Percentiles rank a stretch among this genome's conserved stretches.
Conservation (phyloP, 2,888 invertebrate genomes). For the Caenorhabditis becei region DNA sequence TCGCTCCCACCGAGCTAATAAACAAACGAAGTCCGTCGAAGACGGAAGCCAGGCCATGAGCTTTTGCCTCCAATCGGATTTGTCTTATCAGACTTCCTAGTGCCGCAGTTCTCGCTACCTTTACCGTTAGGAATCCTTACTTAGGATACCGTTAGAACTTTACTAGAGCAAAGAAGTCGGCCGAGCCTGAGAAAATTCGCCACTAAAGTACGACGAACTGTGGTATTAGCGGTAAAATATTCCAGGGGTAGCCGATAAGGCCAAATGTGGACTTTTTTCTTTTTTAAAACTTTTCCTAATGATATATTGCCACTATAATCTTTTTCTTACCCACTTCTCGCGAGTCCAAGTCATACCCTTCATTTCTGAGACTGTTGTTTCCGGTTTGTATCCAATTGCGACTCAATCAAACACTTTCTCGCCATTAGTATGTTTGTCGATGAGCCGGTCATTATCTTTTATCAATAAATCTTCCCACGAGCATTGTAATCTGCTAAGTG, state of each 20-base stretch:
- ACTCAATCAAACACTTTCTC: slow-evolving; percentile 15
- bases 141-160: too few relatives aligned
- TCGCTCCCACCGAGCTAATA: slow-evolving; percentile 17
- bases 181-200: too few relatives aligned
- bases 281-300: too few relatives aligned
- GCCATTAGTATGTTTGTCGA: slow-evolving; percentile 19
- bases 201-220: too few relatives aligned
- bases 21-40: not conserved
- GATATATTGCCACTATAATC: too few relatives aligned
- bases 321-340: too few relatives aligned
- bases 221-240: too few relatives aligned
- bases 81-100: not conserved
- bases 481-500: slow-evolving; percentile 9
- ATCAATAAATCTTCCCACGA: not conserved
- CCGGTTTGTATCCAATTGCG: slow-evolving; percentile 2
- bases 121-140: not conserved
- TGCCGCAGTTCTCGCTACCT: not conserved
- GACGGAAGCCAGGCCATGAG: not conserved
- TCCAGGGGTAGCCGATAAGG: too few relatives aligned
- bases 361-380: not conserved
- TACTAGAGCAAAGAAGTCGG: too few relatives aligned
- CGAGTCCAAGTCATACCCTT: not conserved
- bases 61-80: not conserved
- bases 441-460: slow-evolving; percentile 45
- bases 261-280: too few relatives aligned